These are phyloP conservation scores for Mactra quadrangularis DNA, from an alignment of 1,140 invertebrate genomes.

Conservation along the genomic window DNA sequence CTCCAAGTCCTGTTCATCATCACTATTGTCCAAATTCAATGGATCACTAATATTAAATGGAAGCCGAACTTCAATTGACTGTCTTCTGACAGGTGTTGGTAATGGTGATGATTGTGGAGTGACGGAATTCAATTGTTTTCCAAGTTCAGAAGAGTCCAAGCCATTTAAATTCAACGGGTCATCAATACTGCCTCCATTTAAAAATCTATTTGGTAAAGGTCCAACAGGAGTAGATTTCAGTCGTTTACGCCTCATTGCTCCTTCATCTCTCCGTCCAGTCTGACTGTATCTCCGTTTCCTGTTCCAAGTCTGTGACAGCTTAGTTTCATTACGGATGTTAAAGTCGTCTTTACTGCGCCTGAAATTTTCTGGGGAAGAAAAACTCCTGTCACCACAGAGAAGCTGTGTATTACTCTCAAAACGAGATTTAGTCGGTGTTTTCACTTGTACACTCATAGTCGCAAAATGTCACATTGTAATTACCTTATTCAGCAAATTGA, in stretches of 20 bases:
- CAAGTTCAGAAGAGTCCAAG: conserved; percentile 92
- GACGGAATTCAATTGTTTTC: conserved; percentile 90
- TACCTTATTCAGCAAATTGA: not conserved
- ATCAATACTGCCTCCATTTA: conserved; percentile 96
- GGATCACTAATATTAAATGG: conserved; percentile 96
- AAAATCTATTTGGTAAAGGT: conserved; percentile 94
- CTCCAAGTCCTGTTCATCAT: conserved; percentile 85
- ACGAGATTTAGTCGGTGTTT: conserved; percentile 74
- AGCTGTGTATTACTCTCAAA: conserved; percentile 72
- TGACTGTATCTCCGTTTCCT: conserved; percentile 64
- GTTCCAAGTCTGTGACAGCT: conserved; percentile 43
- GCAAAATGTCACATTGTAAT: not conserved
- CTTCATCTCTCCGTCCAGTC: conserved; percentile 39
- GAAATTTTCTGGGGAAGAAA: conserved; percentile 45
- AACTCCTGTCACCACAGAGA: conserved; percentile 71
- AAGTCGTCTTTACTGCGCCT: conserved; percentile 32
- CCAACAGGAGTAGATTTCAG: conserved; percentile 79
- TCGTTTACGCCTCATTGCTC: conserved; percentile 57
- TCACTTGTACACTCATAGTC: conserved; percentile 79
- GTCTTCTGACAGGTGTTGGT: conserved; percentile 92
- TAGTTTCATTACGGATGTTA: conserved; percentile 30
- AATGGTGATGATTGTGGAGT: conserved; percentile 94
- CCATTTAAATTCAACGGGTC: conserved; percentile 98
- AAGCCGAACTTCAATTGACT: conserved; percentile 95
- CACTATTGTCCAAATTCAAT: conserved; percentile 91